Percentiles rank a stretch among this genome's conserved stretches.
These are phyloP conservation scores for Cranoglanis bouderius DNA, from an alignment of 2,113 vertebrate genomes.

Conservation along the genomic window DNA sequence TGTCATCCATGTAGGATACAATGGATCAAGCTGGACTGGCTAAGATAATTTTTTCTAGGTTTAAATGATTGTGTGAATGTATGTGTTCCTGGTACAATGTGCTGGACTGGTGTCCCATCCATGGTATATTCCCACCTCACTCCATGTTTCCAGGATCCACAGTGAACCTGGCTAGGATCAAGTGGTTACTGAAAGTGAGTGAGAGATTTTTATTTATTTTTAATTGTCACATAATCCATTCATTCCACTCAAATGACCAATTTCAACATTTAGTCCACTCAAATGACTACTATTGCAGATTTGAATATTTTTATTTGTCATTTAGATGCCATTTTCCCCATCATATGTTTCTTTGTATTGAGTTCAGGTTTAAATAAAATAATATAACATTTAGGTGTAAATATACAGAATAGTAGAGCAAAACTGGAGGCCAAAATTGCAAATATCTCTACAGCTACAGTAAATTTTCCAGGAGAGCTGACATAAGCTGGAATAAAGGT, in stretches of 20 bases:
- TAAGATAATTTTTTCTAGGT: too few species aligned
- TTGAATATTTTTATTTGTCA: neutral
- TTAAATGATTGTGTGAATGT: too few species aligned
- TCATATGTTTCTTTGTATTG: conserved; percentile 67
- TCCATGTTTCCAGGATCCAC: too few species aligned
- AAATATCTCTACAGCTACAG: conserved; percentile 74
- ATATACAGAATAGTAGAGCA: conserved; percentile 71
- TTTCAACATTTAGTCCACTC: neutral
- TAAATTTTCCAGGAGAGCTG: conserved; percentile 71
- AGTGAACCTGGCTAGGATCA: too few species aligned
- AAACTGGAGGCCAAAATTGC: conserved; percentile 71
- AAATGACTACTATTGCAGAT: neutral
- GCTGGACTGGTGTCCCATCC: too few species aligned
- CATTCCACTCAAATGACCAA: neutral
- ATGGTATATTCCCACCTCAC: too few species aligned
- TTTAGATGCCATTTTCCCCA: conserved; percentile 56
- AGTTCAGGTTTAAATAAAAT: conserved; percentile 65
- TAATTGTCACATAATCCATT: neutral
- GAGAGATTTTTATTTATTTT: neutral
- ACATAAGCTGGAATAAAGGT: conserved; percentile 64
- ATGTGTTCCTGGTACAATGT: too few species aligned
- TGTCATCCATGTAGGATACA: too few species aligned
- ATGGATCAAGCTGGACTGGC: too few species aligned
- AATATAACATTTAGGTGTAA: conserved; percentile 69
- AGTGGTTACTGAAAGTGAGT: too few species aligned